Base-by-base conservation (phyloP, 92 coral and sea anemone species). In the Epizoanthus stellaris region DNA sequence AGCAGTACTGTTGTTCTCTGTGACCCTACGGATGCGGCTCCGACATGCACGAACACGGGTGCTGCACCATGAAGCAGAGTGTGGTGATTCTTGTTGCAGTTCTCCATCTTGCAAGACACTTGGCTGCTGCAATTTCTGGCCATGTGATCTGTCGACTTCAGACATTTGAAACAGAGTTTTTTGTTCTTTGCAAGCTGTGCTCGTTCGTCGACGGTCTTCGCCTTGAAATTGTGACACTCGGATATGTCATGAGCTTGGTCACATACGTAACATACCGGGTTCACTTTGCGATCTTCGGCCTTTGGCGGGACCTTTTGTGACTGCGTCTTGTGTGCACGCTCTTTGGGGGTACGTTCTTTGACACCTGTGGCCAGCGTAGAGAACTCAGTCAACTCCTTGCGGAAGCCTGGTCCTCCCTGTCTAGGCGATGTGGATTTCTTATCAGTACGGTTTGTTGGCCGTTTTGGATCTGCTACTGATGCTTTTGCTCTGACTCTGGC, bases 11-110 rank as follows among this genome's bases (percentile, higher is more conserved):
- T 76, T 47, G 88, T 30, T 70, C 82, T 75, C 49, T 52, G 56
- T 13, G 72, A 75, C 83, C 70, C 73, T 47, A 76, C 80, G 40
- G 87, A 58, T 75, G 90, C 67, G 53, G 82, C 40, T 71, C 90
- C 87, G 60, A 81, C 80, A 63, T 75, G 71, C 70, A 71, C 59
- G 36, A 71, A 71, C 76, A 76, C 83, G 47, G 89, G 89, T 68
- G 74, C 69, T 75, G 89, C 90, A 21, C 77, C 87, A 76, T 91
- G 91, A 60, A 88, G 54, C 66, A 88, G 82, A 4, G 84, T 67
- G 45, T 91, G 89, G 81, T 88, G 89, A 67, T 60, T 85, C 63
- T 59, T 71, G 43, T 80, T 85, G 87, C 94, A 91, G 52, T 72
- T 82, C 21, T 54, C 80, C 23, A 72, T 86, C 16, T 82, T 91